Evolutionary conservation across 2,113 vertebrate genomes (phyloP).

Genomic region (Pachyramphus minor): DNA sequence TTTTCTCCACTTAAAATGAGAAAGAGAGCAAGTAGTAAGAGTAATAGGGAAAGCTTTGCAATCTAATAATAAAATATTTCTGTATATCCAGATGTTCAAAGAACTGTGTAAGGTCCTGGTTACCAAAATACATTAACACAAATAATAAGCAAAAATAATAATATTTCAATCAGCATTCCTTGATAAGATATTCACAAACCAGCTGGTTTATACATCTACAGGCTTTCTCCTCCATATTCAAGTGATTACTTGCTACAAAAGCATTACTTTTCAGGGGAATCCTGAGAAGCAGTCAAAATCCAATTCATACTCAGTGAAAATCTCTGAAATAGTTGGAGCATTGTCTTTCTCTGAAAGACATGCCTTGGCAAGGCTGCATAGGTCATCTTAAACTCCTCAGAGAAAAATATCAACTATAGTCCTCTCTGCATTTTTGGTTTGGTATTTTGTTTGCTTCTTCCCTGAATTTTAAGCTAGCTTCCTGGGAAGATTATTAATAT

Average conservation of each 20-base stretch:
- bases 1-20: background rate
- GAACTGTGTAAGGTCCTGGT: background rate
- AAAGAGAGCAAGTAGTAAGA: background rate
- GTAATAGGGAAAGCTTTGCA: background rate
- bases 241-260: background rate
- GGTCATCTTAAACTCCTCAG: background rate
- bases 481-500: background rate
- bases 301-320: background rate
- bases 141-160: background rate
- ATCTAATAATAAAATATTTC: background rate
- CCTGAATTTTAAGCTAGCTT: background rate
- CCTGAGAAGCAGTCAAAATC: background rate
- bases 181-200: constrained; percentile 9
- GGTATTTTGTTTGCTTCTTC: background rate
- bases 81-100: constrained; percentile 5
- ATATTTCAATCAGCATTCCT: constrained; percentile 26
- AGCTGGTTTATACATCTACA: background rate
- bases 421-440: background rate
- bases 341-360: background rate
- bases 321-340: background rate
- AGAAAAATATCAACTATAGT: background rate
- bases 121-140: background rate
- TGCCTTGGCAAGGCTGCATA: background rate
- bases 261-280: background rate
- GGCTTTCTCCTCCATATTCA: background rate